Evolutionary conservation across 2,888 invertebrate species (phyloP), one percentile per base, ranked within the genome.

Genomic region (Hypena proboscidalis): DNA sequence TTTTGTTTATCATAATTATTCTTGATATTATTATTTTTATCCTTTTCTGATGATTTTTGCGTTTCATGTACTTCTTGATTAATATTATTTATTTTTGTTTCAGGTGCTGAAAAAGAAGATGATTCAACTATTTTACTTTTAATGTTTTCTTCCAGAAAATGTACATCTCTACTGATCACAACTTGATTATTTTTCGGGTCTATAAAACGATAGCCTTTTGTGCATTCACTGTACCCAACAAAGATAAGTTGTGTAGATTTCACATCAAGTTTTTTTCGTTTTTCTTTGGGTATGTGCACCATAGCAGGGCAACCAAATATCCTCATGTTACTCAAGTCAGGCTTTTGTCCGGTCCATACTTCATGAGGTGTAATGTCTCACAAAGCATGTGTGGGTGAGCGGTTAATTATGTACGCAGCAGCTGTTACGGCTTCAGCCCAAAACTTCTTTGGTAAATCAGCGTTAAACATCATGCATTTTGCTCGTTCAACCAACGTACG

Each of bases 141-240:
- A 10, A 34, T 23, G 2, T n/a, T 15, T n/a, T 3, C 17, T 26
- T 35, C 35, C 6, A 26, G 17, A 7, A 26, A 17, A 19, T 10
- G 6, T 1, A 20, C 13, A 19, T 30, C 19, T 7, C 17, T 7
- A 32, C 13, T 32, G 6, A 32, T 21, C 1, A 20, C 19, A 13
- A 6, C 14, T 29, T 27, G n/a, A 3, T 20, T 36, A 20, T 1
- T 36, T 13, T 36, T 20, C 4, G 26, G 36, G 13, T 27, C 17
- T 23, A 36, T 29, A 23, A 39, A 39, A 1, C 31, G 6, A 19
- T 26, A 39, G 11, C 25, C 38, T 14, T 39, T 39, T 17, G 14
- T 20, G 9, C 25, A 2, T 3, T 39, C 31, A 13, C 19, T 8
- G 10, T 39, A 39, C 1, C 38, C 32, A 25, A 31, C 25, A 32